Evolutionary conservation across 2,113 vertebrate genomes (phyloP).

Genomic region (Romanogobio albipinnatus): DNA sequence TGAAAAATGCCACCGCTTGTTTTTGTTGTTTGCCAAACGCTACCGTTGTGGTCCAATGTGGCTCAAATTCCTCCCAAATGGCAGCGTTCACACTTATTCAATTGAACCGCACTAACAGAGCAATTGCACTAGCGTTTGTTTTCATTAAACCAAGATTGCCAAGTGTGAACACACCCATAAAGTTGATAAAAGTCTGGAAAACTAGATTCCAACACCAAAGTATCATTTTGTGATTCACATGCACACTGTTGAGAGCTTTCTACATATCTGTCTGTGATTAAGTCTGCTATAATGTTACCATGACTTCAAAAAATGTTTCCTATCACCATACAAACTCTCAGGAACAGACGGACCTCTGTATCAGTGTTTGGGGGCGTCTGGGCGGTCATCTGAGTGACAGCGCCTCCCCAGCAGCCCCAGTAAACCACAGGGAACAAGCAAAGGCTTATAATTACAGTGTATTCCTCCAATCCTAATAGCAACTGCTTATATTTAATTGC

Average conservation of each 20-base stretch:
- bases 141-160: no score
- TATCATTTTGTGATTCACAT: background rate
- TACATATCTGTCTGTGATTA: background rate
- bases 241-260: background rate
- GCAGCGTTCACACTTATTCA: no score
- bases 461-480: slow-evolving; percentile 28
- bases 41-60: no score
- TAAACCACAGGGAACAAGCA: slow-evolving; percentile 40
- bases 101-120: no score
- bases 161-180: no score
- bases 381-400: slow-evolving; percentile 18
- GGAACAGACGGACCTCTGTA: slow-evolving; percentile 2
- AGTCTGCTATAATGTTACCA: background rate
- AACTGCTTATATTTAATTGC: slow-evolving; percentile 53
- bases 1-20: no score
- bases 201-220: background rate
- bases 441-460: slow-evolving; percentile 48
- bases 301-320: background rate
- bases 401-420: slow-evolving; percentile 7
- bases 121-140: no score
- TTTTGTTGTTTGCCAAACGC: no score
- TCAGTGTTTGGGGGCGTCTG: slow-evolving; percentile 21
- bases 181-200: background rate
- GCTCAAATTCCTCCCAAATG: no score
- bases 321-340: background rate